phyloP scores from a whole-genome alignment of 2,888 invertebrate species.

The Fissipunctia ypsillon region DNA sequence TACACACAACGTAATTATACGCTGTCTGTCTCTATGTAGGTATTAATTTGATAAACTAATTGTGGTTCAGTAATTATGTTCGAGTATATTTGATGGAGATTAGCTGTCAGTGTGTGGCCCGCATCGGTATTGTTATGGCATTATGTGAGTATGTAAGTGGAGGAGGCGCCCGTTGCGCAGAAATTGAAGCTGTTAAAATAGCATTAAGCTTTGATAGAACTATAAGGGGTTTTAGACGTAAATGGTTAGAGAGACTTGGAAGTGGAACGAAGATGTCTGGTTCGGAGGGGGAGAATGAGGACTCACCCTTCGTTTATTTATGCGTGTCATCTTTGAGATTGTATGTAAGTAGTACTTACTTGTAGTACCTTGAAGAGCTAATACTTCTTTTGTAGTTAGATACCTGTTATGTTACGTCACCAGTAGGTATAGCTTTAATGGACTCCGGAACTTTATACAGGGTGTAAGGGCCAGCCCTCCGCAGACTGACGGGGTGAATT shows the following conservation, averaged over 20 bases:
- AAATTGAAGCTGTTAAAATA: conserved; percentile 39
- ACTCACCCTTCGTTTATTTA: background rate
- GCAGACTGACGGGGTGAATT: no score
- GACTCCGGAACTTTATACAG: no score
- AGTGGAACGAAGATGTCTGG: background rate
- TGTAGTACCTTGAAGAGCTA: no score
- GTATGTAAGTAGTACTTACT: background rate
- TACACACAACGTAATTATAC: conserved; percentile 27
- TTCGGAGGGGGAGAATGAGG: background rate
- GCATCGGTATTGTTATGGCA: conserved; percentile 26
- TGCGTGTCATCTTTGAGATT: no score
- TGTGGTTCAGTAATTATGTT: conserved; percentile 53
- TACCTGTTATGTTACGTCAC: no score
- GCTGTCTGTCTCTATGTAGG: conserved; percentile 32
- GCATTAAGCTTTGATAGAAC: conserved; percentile 1
- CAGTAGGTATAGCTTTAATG: no score
- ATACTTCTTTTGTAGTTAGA: no score
- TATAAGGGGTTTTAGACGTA: background rate
- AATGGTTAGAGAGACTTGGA: background rate
- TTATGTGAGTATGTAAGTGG: conserved; percentile 8
- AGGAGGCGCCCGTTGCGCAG: background rate
- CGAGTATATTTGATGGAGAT: conserved; percentile 54
- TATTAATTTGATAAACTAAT: conserved; percentile 61
- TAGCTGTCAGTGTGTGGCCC: conserved; percentile 25
- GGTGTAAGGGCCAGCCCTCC: no score